A percentile compares a stretch with the other conserved stretches of the same genome.
These are phyloP conservation scores for Daphoenositta chrysoptera DNA, from an alignment of 2,113 vertebrate genomes.

Conservation along the genomic window DNA sequence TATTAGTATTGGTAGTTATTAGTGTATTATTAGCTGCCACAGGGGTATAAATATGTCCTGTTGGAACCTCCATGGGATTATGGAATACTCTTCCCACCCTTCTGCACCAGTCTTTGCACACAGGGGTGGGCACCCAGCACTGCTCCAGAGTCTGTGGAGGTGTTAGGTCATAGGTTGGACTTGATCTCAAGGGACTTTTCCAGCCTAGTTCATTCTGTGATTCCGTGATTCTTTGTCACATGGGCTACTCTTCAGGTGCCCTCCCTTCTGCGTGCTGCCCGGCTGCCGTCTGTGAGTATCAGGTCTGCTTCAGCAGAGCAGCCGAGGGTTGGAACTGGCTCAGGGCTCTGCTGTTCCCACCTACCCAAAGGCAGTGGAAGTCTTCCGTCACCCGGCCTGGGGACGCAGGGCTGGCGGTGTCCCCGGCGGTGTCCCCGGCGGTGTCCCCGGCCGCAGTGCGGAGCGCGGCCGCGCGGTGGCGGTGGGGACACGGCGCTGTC, in stretches of 20 bases:
- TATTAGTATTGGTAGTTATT: background rate
- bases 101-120: background rate
- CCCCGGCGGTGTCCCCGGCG: accelerated
- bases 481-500: background rate
- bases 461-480: background rate
- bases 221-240: background rate
- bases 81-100: background rate
- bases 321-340: too few relatives aligned
- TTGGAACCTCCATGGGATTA: background rate
- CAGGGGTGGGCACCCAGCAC: too few relatives aligned
- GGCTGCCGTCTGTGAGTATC: background rate
- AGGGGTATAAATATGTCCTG: background rate
- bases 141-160: background rate
- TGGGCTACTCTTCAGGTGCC: background rate
- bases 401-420: accelerated
- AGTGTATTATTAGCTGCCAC: too few relatives aligned
- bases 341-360: background rate
- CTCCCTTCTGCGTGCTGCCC: background rate
- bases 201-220: background rate
- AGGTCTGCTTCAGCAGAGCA: background rate
- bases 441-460: background rate
- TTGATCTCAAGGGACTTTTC: background rate
- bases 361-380: background rate
- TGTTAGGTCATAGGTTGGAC: background rate
- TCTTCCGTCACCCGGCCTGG: accelerated